Conservation (phyloP, 2,888 invertebrate genomes). For the Proisotoma minuta region DNA sequence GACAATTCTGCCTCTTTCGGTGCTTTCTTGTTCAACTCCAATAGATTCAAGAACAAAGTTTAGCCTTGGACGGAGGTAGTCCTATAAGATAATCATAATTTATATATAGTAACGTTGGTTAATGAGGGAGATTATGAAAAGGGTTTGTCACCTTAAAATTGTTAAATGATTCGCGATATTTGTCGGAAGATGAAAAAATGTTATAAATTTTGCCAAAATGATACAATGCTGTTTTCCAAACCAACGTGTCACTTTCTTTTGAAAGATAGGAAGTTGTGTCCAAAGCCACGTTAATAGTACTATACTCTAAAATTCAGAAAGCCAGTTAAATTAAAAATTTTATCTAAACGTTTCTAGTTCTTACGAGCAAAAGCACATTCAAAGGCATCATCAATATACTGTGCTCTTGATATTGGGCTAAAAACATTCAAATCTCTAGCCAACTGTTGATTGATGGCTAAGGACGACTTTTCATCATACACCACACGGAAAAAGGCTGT, state of each 20-base stretch:
- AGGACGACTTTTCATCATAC: neutral
- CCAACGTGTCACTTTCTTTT: neutral
- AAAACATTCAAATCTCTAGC: conserved; percentile 5
- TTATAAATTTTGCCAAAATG: conserved; percentile 2
- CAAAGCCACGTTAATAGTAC: conserved; percentile 4
- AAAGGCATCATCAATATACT: conserved; percentile 42
- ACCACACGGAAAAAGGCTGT: conserved; percentile 1
- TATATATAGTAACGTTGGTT: neutral
- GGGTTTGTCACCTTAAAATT: conserved; percentile 7
- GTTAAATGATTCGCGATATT: neutral
- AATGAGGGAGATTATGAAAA: neutral
- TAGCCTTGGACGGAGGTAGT: neutral
- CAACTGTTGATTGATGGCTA: neutral
- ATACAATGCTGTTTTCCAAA: neutral
- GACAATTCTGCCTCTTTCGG: neutral
- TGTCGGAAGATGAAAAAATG: conserved; percentile 1
- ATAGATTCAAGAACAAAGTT: neutral
- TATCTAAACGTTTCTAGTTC: neutral
- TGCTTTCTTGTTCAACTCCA: neutral
- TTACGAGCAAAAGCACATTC: conserved; percentile 32
- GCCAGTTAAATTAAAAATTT: neutral
- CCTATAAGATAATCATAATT: neutral
- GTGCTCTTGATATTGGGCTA: conserved; percentile 30
- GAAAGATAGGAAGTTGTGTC: neutral
- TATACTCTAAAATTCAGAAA: neutral